Conservation (phyloP, 2,888 invertebrate species). For the Scaptomyza cyrtandrae region DNA sequence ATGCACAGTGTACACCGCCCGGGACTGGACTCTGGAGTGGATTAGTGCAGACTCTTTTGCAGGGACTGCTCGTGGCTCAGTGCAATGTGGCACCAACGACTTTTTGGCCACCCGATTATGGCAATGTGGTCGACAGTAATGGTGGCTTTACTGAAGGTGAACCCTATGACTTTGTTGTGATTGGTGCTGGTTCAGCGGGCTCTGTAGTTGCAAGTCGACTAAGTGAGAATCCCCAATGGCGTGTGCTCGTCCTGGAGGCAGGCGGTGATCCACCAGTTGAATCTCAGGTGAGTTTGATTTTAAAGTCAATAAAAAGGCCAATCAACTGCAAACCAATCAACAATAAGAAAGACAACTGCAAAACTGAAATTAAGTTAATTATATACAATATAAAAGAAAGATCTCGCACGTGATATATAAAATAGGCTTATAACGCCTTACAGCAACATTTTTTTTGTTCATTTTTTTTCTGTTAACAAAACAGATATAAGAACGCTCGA, state of each 20-base stretch:
- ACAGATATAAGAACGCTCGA: background rate
- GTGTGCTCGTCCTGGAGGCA: conserved; percentile 85
- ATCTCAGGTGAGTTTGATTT: conserved; percentile 73
- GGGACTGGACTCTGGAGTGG: conserved; percentile 77
- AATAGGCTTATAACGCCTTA: background rate
- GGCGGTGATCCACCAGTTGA: conserved; percentile 85
- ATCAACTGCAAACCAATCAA: background rate
- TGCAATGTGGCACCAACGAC: conserved; percentile 86
- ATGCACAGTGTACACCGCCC: conserved; percentile 60
- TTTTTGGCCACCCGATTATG: conserved; percentile 86
- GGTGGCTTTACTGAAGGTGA: conserved; percentile 36
- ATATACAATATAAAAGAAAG: too few species aligned
- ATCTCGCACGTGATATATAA: background rate
- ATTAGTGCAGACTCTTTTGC: conserved; percentile 86
- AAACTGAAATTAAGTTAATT: background rate
- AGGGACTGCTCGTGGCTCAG: conserved; percentile 87
- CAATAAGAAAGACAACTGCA: background rate
- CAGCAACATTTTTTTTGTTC: background rate
- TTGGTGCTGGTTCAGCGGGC: conserved; percentile 86
- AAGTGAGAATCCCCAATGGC: conserved; percentile 84
- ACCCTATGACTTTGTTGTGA: conserved; percentile 84
- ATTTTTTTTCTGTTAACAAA: background rate
- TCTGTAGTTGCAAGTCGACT: conserved; percentile 85
- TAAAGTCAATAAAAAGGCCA: background rate
- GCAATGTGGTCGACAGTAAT: conserved; percentile 47